Base-by-base conservation (phyloP, 2,113 vertebrate genomes). In the Passer montanus region DNA sequence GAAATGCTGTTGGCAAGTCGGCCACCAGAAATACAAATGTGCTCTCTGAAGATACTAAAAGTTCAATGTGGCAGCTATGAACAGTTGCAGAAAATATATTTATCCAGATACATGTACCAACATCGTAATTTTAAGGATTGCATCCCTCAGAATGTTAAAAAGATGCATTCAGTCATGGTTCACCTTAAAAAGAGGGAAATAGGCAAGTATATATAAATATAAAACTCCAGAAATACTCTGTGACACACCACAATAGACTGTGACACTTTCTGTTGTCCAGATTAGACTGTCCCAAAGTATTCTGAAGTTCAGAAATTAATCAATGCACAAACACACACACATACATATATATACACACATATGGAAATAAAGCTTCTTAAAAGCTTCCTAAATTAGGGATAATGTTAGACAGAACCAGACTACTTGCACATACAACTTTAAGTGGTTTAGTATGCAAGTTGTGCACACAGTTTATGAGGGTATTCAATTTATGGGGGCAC, bases 401-500 rank as follows among this genome's bases (percentile, higher is more conserved):
- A 58, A 37, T 26, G 18, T 74, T 53, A 79, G 15, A 76, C 20
- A 73, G 26, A 69, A 62, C 6, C 62, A 79, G 17, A 43, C 20
- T 59, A 39, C 9, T 35, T 64, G 7, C 10, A 67, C 8, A 60
- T 1, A 2, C 18, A 75, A 28, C 33, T 80, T 10, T 14, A 35
- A 56, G 5, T 3, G 8, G 53, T 44, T 56, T 13, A 66, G 10
- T 52, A 43, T 37, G 20, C 21, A 75, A 76, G 18, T 1, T 83
- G 35, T 2, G 1, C 15, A 30, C 16, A 9, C 15, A 62, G 0
- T 2, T 87, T 56, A 21, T 1, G 7, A 13, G 10, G 6, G 6
- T 23, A 60, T 27, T 5, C 59, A 62, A n/a, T 30, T 33, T 20
- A 21, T 4, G 9, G 7, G 30, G 15, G 3, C 12, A 59, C 31